These are phyloP conservation scores for Cryptoprocta ferox DNA, from an alignment of 2,797 vertebrate species.

Conservation along the genomic window DNA sequence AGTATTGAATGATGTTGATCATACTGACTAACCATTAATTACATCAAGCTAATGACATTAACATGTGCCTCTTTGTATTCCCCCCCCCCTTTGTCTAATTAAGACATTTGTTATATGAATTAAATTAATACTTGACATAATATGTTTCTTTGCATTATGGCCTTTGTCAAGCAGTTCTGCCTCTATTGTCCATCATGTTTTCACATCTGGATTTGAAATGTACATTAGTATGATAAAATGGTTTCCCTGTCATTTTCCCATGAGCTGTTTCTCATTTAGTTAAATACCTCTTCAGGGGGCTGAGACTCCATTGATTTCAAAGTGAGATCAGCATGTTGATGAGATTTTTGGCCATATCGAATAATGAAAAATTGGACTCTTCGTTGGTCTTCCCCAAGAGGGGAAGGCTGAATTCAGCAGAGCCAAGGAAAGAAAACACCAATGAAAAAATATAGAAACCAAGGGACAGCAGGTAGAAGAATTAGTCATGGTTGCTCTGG, in stretches of 20 bases:
- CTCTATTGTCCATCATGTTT: constrained; percentile 44
- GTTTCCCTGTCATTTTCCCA: constrained; percentile 43
- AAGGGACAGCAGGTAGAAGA: constrained; percentile 76
- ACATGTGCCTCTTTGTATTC: not conserved
- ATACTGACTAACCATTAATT: not conserved
- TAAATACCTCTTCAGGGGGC: constrained; percentile 56
- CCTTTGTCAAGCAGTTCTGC: constrained; percentile 46
- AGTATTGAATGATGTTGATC: not conserved
- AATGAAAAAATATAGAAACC: constrained; percentile 68
- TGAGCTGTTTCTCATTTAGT: constrained; percentile 63
- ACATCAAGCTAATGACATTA: constrained; percentile 14
- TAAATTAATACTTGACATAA: constrained; percentile 33
- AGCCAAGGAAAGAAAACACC: constrained; percentile 62
- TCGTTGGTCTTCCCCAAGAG: constrained; percentile 57
- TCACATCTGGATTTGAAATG: constrained; percentile 47
- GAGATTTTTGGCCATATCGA: constrained; percentile 66
- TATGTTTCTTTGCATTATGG: not conserved
- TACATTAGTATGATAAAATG: constrained; percentile 36
- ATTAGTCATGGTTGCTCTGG: constrained; percentile 75
- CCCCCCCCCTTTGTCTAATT: not conserved
- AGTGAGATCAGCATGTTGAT: constrained; percentile 67
- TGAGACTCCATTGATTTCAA: constrained; percentile 62
- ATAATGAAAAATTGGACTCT: constrained; percentile 67
- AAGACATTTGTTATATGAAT: not conserved
- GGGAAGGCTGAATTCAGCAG: constrained; percentile 32